A percentile compares a stretch with the other conserved stretches of the same genome.
Conservation (phyloP, 2,797 vertebrate species). For the Epinephelus malabaricus region DNA sequence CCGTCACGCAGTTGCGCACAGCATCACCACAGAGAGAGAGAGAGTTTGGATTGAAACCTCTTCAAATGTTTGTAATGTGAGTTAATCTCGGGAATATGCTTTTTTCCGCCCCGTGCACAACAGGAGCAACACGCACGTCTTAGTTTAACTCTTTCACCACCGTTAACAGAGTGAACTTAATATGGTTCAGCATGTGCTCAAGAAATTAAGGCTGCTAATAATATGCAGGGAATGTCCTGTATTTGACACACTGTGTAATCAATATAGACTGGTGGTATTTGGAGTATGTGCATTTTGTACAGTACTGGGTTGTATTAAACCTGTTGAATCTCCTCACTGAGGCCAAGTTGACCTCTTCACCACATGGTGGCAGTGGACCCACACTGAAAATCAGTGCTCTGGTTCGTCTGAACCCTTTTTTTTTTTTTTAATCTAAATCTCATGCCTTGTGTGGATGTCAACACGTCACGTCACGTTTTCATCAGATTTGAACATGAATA, state of each 20-base stretch:
- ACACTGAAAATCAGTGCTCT: neutral
- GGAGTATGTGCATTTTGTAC: neutral
- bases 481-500: neutral
- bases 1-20: constrained; percentile 63
- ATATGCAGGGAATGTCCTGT: too few species aligned
- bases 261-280: too few species aligned
- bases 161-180: neutral
- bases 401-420: neutral
- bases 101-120: constrained; percentile 16
- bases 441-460: neutral
- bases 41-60: constrained; percentile 12
- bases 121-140: neutral
- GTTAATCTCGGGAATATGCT: constrained; percentile 9
- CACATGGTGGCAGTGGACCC: constrained; percentile 61
- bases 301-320: neutral
- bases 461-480: neutral
- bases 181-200: too few species aligned
- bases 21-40: constrained; percentile 34
- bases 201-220: too few species aligned
- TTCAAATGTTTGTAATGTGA: constrained; percentile 24
- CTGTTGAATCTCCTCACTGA: constrained; percentile 6
- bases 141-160: constrained; percentile 27
- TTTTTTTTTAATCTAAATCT: neutral
- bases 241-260: too few species aligned
- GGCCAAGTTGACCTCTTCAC: neutral